Percentiles rank a stretch among this genome's conserved stretches.
These are phyloP conservation scores for Netelia fuscicornis DNA, from an alignment of 2,888 invertebrate species.

Conservation along the genomic window DNA sequence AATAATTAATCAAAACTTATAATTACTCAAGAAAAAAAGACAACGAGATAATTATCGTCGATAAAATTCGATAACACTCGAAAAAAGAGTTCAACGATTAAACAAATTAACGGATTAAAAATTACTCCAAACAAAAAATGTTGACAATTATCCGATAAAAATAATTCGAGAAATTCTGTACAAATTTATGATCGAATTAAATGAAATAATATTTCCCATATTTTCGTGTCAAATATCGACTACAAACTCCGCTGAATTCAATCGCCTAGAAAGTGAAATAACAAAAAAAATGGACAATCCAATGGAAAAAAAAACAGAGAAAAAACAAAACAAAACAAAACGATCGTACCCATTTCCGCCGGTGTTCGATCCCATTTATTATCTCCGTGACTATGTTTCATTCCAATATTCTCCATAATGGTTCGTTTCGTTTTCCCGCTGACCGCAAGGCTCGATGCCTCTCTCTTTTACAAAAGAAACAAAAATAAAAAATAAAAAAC, in stretches of 20 bases:
- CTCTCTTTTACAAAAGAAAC: neutral
- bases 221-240: neutral
- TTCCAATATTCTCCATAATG: constrained; percentile 21
- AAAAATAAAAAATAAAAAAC: too few relatives aligned
- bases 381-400: constrained; percentile 38
- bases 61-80: too few relatives aligned
- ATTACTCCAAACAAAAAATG: too few relatives aligned
- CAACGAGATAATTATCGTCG: too few relatives aligned
- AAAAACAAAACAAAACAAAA: neutral
- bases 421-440: constrained; percentile 11
- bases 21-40: too few relatives aligned
- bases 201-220: neutral
- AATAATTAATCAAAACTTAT: too few relatives aligned
- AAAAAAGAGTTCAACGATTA: too few relatives aligned
- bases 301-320: neutral
- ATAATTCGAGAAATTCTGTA: neutral
- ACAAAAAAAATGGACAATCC: neutral
- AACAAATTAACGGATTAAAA: too few relatives aligned
- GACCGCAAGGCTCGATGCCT: constrained; percentile 26
- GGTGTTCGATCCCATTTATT: constrained; percentile 43
- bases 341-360: constrained; percentile 38
- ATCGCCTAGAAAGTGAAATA: constrained; percentile 35
- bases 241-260: constrained; percentile 23
- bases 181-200: too few relatives aligned
- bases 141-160: too few relatives aligned